Conservation (phyloP, 2,113 vertebrate species). For the Scolopax mira region DNA sequence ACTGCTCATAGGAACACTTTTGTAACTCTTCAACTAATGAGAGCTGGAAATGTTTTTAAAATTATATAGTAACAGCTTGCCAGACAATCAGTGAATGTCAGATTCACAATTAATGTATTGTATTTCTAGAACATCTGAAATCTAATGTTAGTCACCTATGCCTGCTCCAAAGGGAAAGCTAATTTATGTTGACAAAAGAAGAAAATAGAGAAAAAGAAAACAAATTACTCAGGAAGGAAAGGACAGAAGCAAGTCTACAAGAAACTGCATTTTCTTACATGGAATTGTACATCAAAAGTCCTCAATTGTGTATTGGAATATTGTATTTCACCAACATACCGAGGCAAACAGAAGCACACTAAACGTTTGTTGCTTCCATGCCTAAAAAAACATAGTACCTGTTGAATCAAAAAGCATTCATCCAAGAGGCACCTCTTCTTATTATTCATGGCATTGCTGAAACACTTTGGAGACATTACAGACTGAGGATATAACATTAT, state of each 20-base stretch:
- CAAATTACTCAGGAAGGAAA: not conserved
- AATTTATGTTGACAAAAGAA: not conserved
- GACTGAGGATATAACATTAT: not conserved
- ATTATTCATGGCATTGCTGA: not conserved
- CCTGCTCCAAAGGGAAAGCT: not conserved
- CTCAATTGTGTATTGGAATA: not conserved
- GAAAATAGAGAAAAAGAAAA: not conserved
- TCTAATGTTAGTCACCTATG: not conserved
- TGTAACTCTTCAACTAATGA: not conserved
- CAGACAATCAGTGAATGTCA: not conserved
- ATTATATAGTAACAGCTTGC: not conserved
- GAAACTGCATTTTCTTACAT: not conserved
- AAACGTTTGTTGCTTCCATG: not conserved
- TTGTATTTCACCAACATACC: not conserved
- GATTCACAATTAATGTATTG: not conserved
- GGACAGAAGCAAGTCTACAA: not conserved
- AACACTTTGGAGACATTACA: not conserved
- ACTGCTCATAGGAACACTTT: not conserved
- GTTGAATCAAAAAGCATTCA: not conserved
- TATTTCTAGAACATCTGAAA: not conserved
- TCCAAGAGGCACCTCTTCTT: not conserved
- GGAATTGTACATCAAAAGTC: not conserved
- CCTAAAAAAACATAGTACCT: not conserved
- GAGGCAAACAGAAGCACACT: not conserved
- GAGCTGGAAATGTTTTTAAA: not conserved